Percentiles rank a stretch among this genome's conserved stretches.
Conservation (phyloP, 2,113 vertebrate genomes). For the Taurulus bubalis region DNA sequence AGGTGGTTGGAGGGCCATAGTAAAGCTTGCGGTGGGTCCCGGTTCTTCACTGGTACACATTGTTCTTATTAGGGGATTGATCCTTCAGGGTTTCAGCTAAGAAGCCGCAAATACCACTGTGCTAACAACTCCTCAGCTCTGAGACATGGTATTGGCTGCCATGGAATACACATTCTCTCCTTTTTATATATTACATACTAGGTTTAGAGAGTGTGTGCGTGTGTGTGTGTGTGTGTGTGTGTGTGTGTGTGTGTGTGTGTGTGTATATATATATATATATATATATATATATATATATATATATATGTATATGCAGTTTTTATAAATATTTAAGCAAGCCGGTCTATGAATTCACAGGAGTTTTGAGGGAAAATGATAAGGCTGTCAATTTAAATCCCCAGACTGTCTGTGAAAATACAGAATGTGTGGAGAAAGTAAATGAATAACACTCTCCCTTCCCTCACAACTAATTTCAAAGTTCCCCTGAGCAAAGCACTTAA, state of each 20-base stretch:
- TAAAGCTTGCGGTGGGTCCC: constrained; percentile 30
- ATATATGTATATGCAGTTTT: constrained; percentile 7
- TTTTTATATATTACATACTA: not conserved
- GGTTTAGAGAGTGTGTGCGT: not conserved
- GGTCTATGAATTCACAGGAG: constrained; percentile 12
- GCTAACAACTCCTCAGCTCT: constrained; percentile 11
- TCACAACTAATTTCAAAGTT: constrained; percentile 45
- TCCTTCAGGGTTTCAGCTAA: constrained; percentile 52
- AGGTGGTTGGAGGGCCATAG: constrained; percentile 59
- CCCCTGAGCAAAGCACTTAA: constrained; percentile 45
- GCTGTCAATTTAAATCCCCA: constrained; percentile 50
- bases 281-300: not conserved
- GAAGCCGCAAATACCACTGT: constrained; percentile 31
- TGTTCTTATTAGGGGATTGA: constrained; percentile 71
- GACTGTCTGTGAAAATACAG: constrained; percentile 40
- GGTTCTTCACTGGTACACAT: constrained; percentile 55
- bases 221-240: not conserved
- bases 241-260: not conserved
- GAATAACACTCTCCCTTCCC: constrained; percentile 1
- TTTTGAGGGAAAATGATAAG: constrained; percentile 32
- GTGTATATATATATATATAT: not conserved
- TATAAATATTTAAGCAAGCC: constrained; percentile 21
- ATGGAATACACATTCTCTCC: constrained; percentile 40
- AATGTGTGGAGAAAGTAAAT: constrained; percentile 45
- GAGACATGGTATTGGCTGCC: constrained; percentile 2